phyloP scores from a whole-genome alignment of 2,113 vertebrate genomes.

The Fregetta grallaria region DNA sequence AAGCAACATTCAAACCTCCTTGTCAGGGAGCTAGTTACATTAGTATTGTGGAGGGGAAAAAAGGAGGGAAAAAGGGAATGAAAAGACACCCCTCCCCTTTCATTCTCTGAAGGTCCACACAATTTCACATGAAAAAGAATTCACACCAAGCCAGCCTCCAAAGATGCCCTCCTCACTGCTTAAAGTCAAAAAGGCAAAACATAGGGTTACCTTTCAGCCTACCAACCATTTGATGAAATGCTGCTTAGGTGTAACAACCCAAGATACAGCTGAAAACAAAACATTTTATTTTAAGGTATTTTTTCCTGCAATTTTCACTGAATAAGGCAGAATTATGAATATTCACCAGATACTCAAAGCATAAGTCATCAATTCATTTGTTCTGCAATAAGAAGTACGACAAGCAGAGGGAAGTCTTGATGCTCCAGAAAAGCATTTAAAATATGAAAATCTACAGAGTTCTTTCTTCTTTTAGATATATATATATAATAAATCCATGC shows the following conservation, averaged over 20 bases:
- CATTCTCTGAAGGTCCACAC: not conserved
- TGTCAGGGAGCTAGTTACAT: not conserved
- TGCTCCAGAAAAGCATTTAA: not conserved
- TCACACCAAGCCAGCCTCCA: not conserved
- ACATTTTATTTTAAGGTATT: not conserved
- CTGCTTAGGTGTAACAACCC: not conserved
- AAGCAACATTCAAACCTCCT: not conserved
- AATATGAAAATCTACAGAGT: not conserved
- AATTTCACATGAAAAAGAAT: not conserved
- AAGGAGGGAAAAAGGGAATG: not conserved
- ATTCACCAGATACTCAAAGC: not conserved
- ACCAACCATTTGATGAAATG: not conserved
- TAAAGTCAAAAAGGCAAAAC: not conserved
- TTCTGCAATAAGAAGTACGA: not conserved
- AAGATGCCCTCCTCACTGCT: not conserved
- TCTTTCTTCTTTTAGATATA: not conserved
- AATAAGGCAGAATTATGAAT: not conserved
- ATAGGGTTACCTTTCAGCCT: not conserved
- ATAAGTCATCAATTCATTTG: conserved; percentile 28
- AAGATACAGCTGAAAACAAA: not conserved
- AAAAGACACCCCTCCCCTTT: not conserved
- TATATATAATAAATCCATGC: not conserved
- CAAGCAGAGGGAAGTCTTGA: not conserved
- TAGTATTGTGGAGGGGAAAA: not conserved
- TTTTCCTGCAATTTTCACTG: not conserved